Percentiles rank a stretch among this genome's conserved stretches.
Evolutionary conservation across 2,888 invertebrate species (phyloP).

Genomic region (Dynastes maya): DNA sequence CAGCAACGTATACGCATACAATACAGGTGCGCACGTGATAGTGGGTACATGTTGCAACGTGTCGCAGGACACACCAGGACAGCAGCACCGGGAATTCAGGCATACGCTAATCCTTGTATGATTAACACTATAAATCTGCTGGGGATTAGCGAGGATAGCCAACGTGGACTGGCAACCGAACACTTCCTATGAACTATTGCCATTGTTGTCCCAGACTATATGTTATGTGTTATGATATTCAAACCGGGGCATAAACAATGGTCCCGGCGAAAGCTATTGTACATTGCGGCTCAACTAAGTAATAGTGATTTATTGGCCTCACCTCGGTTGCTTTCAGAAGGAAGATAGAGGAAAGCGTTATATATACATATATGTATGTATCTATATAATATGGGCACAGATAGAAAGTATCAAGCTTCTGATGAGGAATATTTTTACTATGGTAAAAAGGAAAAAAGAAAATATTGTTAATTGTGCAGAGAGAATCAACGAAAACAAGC

Average conservation of each 20-base stretch:
- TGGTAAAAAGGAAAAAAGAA: too few species aligned
- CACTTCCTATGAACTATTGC: constrained; percentile 63
- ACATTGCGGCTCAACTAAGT: constrained; percentile 39
- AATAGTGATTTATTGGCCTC: constrained; percentile 40
- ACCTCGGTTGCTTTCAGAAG: neutral
- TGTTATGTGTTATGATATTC: constrained; percentile 48
- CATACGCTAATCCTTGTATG: constrained; percentile 75
- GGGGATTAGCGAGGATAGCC: constrained; percentile 69
- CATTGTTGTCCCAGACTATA: constrained; percentile 42
- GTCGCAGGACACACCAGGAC: constrained; percentile 51
- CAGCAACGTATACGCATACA: constrained; percentile 6
- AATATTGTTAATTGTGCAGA: too few species aligned
- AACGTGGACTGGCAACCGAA: constrained; percentile 59
- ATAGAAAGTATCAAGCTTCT: too few species aligned
- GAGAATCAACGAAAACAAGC: too few species aligned
- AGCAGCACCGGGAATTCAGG: constrained; percentile 56
- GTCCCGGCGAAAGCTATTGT: constrained; percentile 46
- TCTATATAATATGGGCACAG: too few species aligned
- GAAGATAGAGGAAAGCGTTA: neutral
- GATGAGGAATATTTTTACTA: too few species aligned
- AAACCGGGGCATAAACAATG: constrained; percentile 38
- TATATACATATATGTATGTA: too few species aligned
- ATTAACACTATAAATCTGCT: constrained; percentile 79
- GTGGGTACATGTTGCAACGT: constrained; percentile 68
- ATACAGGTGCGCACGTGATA: constrained; percentile 50